phyloP scores from a whole-genome alignment of 2,113 vertebrate species.

The Pluvialis apricaria region DNA sequence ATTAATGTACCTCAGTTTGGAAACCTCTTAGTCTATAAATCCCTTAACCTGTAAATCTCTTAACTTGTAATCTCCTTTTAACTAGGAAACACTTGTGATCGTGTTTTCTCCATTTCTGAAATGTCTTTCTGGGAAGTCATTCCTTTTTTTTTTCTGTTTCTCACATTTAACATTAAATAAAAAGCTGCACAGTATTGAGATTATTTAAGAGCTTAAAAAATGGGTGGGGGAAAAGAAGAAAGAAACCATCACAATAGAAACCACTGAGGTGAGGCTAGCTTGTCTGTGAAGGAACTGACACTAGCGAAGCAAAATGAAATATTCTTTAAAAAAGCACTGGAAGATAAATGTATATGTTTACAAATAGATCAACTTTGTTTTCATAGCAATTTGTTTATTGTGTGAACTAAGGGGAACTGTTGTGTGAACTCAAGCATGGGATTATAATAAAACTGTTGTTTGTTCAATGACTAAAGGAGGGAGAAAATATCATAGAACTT shows the following conservation, averaged over 20 bases:
- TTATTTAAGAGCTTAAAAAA: background rate
- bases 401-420: background rate
- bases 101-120: background rate
- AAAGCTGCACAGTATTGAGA: background rate
- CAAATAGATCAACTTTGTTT: background rate
- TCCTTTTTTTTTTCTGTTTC: background rate
- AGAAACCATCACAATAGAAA: background rate
- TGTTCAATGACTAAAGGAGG: background rate
- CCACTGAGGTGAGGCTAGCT: background rate
- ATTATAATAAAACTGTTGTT: background rate
- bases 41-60: background rate
- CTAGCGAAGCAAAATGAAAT: background rate
- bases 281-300: background rate
- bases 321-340: background rate
- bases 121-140: background rate
- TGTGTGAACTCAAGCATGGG: background rate
- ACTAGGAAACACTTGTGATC: background rate
- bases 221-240: fast-evolving
- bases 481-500: background rate
- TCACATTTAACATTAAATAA: background rate
- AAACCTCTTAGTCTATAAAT: background rate
- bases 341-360: background rate
- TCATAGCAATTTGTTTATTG: background rate
- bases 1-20: background rate
- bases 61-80: background rate